phyloP scores from a whole-genome alignment of 1,140 invertebrate species.

The Euura lappo region DNA sequence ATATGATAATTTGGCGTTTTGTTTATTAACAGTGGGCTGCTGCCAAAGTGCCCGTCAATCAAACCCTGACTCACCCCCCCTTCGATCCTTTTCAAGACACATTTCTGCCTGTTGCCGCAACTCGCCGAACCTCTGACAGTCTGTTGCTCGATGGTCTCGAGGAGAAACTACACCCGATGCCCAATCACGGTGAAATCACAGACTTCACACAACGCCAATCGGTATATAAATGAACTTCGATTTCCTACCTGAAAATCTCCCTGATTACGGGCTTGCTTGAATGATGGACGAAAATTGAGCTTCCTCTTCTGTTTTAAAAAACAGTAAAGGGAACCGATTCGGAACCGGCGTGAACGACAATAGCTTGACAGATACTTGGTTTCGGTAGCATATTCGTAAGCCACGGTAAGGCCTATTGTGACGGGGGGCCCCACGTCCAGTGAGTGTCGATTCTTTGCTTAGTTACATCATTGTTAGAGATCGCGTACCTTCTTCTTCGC shows the following conservation, averaged over 20 bases:
- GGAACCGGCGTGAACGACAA: neutral
- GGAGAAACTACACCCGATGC: neutral
- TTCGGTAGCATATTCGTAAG: slow-evolving; percentile 5
- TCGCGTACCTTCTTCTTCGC: neutral
- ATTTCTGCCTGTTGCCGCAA: neutral
- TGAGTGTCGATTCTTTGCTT: slow-evolving; percentile 7
- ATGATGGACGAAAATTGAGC: no score
- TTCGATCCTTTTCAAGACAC: neutral
- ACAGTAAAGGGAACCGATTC: neutral
- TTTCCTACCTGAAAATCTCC: neutral
- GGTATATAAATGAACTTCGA: neutral
- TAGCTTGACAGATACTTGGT: neutral
- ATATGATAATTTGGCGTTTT: slow-evolving; percentile 7
- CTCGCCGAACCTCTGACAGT: neutral
- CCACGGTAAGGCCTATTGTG: neutral
- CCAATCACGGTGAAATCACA: neutral
- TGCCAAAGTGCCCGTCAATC: slow-evolving; percentile 1
- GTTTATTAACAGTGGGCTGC: slow-evolving; percentile 6
- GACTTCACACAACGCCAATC: neutral
- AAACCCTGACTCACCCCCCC: neutral
- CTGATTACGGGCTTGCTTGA: neutral
- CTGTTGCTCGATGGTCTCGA: neutral
- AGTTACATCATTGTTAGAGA: neutral
- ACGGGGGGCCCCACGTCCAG: neutral
- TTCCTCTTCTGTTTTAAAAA: no score